phyloP scores from a whole-genome alignment of 2,888 invertebrate species.

The Flexamia atlantica region DNA sequence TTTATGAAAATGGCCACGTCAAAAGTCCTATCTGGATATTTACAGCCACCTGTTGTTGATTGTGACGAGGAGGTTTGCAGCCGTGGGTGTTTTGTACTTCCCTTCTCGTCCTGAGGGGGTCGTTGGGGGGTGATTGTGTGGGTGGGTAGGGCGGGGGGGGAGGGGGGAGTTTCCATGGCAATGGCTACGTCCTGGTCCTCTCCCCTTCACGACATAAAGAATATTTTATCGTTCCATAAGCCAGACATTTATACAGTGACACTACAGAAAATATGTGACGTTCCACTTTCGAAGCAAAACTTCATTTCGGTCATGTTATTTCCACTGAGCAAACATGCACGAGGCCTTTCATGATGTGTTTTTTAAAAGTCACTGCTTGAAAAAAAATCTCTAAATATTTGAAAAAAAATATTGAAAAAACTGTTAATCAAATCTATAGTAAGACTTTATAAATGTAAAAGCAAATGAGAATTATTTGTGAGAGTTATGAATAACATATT shows the following conservation, averaged over 20 bases:
- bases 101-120: neutral
- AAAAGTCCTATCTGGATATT: neutral
- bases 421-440: no score
- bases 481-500: no score
- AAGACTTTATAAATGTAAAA: no score
- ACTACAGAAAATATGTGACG: neutral
- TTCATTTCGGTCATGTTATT: no score
- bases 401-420: no score
- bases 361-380: no score
- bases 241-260: conserved; percentile 9
- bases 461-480: no score
- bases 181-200: neutral
- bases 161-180: neutral
- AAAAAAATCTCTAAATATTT: no score
- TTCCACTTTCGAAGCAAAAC: neutral
- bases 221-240: conserved; percentile 24
- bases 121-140: neutral
- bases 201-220: conserved; percentile 11
- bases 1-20: neutral
- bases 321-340: no score
- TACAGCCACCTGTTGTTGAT: conserved; percentile 2
- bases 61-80: conserved; percentile 8
- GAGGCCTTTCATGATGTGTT: no score
- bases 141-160: neutral
- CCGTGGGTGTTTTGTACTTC: conserved; percentile 22